These are phyloP conservation scores for Harpagoxenus sublaevis DNA, from an alignment of 2,888 invertebrate genomes.

Conservation along the genomic window DNA sequence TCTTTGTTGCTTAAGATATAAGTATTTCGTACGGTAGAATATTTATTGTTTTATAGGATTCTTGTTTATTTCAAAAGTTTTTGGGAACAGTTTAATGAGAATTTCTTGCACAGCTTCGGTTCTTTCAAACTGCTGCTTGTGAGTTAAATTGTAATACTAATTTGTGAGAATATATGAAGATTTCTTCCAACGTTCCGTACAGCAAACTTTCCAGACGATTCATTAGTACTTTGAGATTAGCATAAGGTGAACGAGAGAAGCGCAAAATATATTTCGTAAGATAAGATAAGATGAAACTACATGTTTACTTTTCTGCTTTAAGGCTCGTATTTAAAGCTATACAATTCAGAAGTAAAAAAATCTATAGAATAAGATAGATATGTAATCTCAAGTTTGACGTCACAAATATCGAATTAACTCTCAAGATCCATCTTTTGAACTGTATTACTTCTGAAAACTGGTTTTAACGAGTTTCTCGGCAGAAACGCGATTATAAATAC, in stretches of 20 bases:
- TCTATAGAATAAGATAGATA: background rate
- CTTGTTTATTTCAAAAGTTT: background rate
- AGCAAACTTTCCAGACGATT: slow-evolving; percentile 1
- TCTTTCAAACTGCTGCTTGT: background rate
- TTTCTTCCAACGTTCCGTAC: background rate
- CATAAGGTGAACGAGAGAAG: background rate
- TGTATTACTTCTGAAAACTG: background rate
- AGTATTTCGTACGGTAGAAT: background rate
- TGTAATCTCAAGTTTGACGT: background rate
- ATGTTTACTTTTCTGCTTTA: background rate
- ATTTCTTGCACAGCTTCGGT: background rate
- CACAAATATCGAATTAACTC: slow-evolving; percentile 7
- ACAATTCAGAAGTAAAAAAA: background rate
- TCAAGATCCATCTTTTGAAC: background rate
- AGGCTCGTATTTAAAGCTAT: background rate
- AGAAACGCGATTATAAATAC: slow-evolving; percentile 13
- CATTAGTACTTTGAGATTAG: background rate
- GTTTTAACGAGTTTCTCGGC: background rate
- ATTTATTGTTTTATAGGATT: background rate
- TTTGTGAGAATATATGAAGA: background rate
- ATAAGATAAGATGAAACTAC: background rate
- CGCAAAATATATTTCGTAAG: background rate
- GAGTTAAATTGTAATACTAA: slow-evolving; percentile 2
- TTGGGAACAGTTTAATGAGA: background rate
- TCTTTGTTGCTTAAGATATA: too few species aligned